A percentile compares a stretch with the other conserved stretches of the same genome.
These are phyloP conservation scores for Eupeodes latifasciatus DNA, from an alignment of 2,888 invertebrate species.

Conservation along the genomic window DNA sequence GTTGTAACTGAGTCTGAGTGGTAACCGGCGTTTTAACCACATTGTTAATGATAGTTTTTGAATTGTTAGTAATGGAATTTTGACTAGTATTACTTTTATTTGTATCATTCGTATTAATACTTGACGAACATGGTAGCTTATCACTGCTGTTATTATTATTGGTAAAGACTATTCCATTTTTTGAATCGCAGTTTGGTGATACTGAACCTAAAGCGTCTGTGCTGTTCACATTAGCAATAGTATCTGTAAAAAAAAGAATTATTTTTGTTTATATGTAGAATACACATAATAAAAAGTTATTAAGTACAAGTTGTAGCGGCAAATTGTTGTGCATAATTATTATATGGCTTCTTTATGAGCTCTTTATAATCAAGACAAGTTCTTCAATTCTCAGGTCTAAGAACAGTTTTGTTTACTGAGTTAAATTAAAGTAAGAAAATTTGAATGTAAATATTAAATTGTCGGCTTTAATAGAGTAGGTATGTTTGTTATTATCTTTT, in stretches of 20 bases:
- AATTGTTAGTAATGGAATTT: slow-evolving; percentile 32
- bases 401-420: too few species aligned
- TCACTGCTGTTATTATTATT: slow-evolving; percentile 49
- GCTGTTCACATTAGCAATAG: slow-evolving; percentile 3
- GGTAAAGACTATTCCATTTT: slow-evolving; percentile 9
- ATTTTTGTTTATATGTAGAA: background rate
- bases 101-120: slow-evolving; percentile 41
- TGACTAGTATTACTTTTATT: slow-evolving; percentile 59
- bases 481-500: too few species aligned
- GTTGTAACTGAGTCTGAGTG: slow-evolving; percentile 25
- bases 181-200: slow-evolving; percentile 49
- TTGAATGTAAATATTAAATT: too few species aligned
- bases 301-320: too few species aligned
- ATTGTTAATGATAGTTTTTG: slow-evolving; percentile 50
- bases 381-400: too few species aligned
- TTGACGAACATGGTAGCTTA: slow-evolving; percentile 41
- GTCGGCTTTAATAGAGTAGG: too few species aligned
- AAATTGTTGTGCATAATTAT: too few species aligned
- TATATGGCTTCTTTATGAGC: too few species aligned
- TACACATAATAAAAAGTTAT: too few species aligned
- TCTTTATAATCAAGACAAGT: too few species aligned
- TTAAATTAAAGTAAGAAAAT: too few species aligned
- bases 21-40: slow-evolving; percentile 63
- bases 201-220: slow-evolving; percentile 12
- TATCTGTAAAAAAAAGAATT: slow-evolving; percentile 5